Base-by-base conservation (phyloP, 2,797 vertebrate genomes). In the Helarctos malayanus region DNA sequence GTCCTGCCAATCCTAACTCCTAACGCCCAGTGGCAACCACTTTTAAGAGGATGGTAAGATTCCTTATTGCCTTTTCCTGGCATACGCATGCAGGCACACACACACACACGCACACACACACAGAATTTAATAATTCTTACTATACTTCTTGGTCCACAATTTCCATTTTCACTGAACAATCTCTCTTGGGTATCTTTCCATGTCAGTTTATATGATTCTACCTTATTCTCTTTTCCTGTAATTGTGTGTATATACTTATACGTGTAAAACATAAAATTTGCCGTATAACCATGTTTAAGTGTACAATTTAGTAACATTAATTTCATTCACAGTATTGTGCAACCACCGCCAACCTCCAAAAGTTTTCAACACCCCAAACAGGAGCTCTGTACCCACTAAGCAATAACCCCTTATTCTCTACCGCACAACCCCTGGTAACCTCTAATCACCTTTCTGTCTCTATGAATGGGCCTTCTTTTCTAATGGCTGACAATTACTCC, bases 361-460 rank as follows among this genome's bases (percentile, higher is more conserved):
- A 35, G 2, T 47, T 95, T 82, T 93, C 59, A 23, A 84, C 69
- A 61, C 38, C 21, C n/a, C 41, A 6, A 47, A 89, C n/a, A 93
- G 91, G 76, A 93, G n/a, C 63, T 82, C 68, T 84, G 61, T 79
- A 84, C 61, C 29, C 71, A 32, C 78, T 79, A 84, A 79, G 15
- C 79, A 93, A 79, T 56, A 71, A 47, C 18, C 68, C 59, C 6
- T 23, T 61, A 35, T 49, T 54, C 32, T 59, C 59, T 35, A 29
- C 73, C 16, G 8, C 2, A 54, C 56, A 78, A 83, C 8, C 35
- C n/a, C 52, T 61, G 41, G 41, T 69, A 61, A 54, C 21, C 69
- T 93, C 41, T 79, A 61, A 54, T 75, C 56, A 86, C 38, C 38
- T 57, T 91, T 73, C 63, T 68, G 32, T 63, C 57, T 65, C 23